Evolutionary conservation across 2,113 vertebrate genomes (phyloP).

Genomic region (Pungitius pungitius): DNA sequence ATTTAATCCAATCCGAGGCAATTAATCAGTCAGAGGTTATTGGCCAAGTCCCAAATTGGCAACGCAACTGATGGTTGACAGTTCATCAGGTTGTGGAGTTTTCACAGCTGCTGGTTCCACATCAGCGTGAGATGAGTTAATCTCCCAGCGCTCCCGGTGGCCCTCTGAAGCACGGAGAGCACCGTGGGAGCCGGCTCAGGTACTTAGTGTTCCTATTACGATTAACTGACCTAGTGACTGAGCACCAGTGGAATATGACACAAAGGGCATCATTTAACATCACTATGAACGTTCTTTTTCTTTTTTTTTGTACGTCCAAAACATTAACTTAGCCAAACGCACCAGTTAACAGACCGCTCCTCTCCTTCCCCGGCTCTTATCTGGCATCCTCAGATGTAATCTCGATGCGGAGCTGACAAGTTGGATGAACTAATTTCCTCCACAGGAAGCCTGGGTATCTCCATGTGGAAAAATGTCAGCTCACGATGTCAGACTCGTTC

Average conservation of each 20-base stretch:
- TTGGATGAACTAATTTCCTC: constrained; percentile 57
- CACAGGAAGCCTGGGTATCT: constrained; percentile 39
- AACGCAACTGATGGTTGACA: constrained; percentile 35
- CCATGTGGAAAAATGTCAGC: constrained; percentile 18
- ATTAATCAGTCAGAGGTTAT: constrained; percentile 37
- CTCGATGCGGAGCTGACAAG: constrained; percentile 49
- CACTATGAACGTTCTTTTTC: no score
- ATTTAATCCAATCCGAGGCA: constrained; percentile 36
- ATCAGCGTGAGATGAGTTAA: constrained; percentile 42
- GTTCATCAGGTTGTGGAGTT: constrained; percentile 49
- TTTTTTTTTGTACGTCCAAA: background rate
- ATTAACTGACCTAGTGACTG: constrained; percentile 17
- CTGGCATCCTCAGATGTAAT: constrained; percentile 54
- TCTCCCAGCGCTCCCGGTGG: constrained; percentile 22
- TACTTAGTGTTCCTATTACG: constrained; percentile 25
- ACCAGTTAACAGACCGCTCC: constrained; percentile 12
- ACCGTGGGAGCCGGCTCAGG: background rate
- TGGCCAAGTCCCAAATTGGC: constrained; percentile 42
- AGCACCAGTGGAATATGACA: background rate
- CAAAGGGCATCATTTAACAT: background rate
- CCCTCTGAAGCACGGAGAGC: constrained; percentile 18
- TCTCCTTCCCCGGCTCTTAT: constrained; percentile 28
- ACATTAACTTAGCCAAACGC: constrained; percentile 19
- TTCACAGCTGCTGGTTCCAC: constrained; percentile 42
- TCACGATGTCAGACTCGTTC: constrained; percentile 47